Evolutionary conservation across 2,888 invertebrate genomes (phyloP).

Genomic region (Lasioglossum villosulum): DNA sequence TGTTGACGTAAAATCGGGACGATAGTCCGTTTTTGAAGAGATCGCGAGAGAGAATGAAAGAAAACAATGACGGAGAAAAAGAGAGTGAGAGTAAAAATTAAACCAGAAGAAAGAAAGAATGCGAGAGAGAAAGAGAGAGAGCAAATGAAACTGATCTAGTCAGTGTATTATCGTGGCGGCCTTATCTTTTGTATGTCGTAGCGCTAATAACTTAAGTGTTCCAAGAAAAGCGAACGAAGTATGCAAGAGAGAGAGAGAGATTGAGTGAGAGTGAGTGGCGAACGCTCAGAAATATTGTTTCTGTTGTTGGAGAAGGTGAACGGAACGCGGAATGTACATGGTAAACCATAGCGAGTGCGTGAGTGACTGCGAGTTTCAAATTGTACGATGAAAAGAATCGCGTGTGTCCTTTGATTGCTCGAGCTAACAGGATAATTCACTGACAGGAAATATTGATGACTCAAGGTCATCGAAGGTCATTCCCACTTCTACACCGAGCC

Average conservation of each 20-base stretch:
- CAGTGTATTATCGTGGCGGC: slow-evolving; percentile 84
- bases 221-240: slow-evolving; percentile 56
- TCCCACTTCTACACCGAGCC: background rate
- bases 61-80: background rate
- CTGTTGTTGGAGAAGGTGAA: background rate
- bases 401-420: slow-evolving; percentile 23
- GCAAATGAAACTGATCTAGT: slow-evolving; percentile 82
- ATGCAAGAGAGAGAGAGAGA: background rate
- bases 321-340: slow-evolving; percentile 37
- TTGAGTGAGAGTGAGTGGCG: background rate
- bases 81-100: slow-evolving; percentile 61
- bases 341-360: slow-evolving; percentile 16
- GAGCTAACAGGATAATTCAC: slow-evolving; percentile 17
- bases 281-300: slow-evolving; percentile 2
- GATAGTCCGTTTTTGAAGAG: slow-evolving; percentile 45
- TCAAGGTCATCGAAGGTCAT: background rate
- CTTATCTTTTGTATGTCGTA: slow-evolving; percentile 84
- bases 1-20: slow-evolving; percentile 64
- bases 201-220: slow-evolving; percentile 70
- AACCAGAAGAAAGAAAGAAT: background rate
- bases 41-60: background rate
- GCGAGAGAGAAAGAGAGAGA: slow-evolving; percentile 42
- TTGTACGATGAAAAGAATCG: slow-evolving; percentile 1
- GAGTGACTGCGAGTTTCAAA: slow-evolving; percentile 14
- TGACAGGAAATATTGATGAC: background rate